These are phyloP conservation scores for Murina feae DNA, from an alignment of 2,113 vertebrate species.

Conservation along the genomic window DNA sequence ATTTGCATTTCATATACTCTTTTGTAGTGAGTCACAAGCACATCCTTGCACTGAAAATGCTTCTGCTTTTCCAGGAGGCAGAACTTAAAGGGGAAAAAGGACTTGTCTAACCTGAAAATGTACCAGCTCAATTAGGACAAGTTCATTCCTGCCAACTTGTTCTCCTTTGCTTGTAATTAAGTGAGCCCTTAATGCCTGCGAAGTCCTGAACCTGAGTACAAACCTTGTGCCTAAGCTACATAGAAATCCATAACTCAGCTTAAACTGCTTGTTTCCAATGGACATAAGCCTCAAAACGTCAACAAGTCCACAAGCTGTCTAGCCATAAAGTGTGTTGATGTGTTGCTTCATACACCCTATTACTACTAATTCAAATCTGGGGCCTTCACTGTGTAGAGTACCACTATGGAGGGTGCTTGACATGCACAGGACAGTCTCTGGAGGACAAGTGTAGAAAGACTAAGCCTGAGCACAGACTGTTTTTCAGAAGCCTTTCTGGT, in stretches of 20 bases:
- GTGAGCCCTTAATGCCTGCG: slow-evolving; percentile 20
- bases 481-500: background rate
- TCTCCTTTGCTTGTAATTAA: slow-evolving; percentile 57
- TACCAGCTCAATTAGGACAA: slow-evolving; percentile 70
- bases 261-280: background rate
- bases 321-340: background rate
- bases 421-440: background rate
- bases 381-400: background rate
- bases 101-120: slow-evolving; percentile 74
- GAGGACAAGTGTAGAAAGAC: background rate
- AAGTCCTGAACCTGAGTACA: slow-evolving; percentile 1
- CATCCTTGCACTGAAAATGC: slow-evolving; percentile 44
- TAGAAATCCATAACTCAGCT: background rate
- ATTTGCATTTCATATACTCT: slow-evolving; percentile 64
- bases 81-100: slow-evolving; percentile 54
- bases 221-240: background rate
- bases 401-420: background rate
- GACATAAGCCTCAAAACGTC: background rate
- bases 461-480: slow-evolving; percentile 2
- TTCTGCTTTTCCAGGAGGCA: slow-evolving; percentile 54
- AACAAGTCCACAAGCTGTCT: background rate
- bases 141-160: slow-evolving; percentile 71
- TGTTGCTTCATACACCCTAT: background rate
- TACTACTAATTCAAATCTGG: background rate
- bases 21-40: slow-evolving; percentile 62